phyloP scores from a whole-genome alignment of 1,140 invertebrate genomes.

The Lordiphosa collinella region DNA sequence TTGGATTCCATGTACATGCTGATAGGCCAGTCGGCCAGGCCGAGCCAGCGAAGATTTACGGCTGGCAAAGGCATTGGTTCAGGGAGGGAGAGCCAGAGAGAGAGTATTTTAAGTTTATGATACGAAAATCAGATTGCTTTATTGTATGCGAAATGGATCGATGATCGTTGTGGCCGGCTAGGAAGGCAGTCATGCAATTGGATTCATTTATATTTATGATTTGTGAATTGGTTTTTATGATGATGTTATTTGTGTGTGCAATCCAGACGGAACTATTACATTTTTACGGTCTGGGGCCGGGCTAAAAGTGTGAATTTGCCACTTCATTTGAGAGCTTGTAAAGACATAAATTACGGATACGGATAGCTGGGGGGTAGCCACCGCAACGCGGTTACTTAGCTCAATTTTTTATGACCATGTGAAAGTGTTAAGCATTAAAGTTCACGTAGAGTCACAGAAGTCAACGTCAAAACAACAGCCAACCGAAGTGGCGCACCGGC shows the following conservation, averaged over 20 bases:
- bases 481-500: constrained; percentile 23
- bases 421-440: constrained; percentile 59
- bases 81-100: constrained; percentile 12
- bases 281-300: constrained; percentile 44
- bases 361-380: background rate
- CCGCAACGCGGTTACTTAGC: constrained; percentile 27
- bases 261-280: constrained; percentile 49
- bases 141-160: constrained; percentile 77
- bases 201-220: constrained; percentile 76
- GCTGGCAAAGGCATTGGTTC: constrained; percentile 52
- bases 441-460: constrained; percentile 48
- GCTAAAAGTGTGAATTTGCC: constrained; percentile 74
- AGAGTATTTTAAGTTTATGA: constrained; percentile 73
- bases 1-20: constrained; percentile 49
- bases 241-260: constrained; percentile 59
- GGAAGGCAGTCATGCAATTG: constrained; percentile 27
- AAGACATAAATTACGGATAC: constrained; percentile 61
- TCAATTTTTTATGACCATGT: constrained; percentile 60
- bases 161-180: constrained; percentile 24
- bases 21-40: constrained; percentile 40
- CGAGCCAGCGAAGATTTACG: constrained; percentile 59
- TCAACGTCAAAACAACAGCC: constrained; percentile 45
- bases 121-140: constrained; percentile 77
- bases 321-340: constrained; percentile 72
- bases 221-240: constrained; percentile 78